Percentiles rank a stretch among this genome's conserved stretches.
Evolutionary conservation across 2,113 vertebrate species (phyloP).

Genomic region (Sinosuthora webbiana): DNA sequence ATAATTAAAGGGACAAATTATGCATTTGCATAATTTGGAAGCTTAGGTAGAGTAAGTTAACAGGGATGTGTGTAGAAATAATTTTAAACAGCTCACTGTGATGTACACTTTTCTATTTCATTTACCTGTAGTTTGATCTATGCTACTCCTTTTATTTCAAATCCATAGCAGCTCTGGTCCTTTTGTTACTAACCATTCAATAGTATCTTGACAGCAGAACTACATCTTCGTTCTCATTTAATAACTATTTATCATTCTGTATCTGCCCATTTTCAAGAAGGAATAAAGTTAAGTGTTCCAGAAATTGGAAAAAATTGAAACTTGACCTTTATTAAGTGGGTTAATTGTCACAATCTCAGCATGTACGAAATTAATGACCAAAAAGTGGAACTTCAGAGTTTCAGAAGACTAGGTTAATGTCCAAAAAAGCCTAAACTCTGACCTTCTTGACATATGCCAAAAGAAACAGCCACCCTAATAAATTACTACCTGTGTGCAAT

Average conservation of each 20-base stretch:
- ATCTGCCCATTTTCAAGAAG: slow-evolving; percentile 78
- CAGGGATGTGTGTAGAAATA: background rate
- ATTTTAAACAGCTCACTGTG: background rate
- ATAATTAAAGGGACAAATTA: slow-evolving; percentile 33
- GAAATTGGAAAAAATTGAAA: slow-evolving; percentile 83
- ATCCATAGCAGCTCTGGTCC: slow-evolving; percentile 4
- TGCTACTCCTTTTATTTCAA: slow-evolving; percentile 8
- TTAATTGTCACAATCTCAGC: slow-evolving; percentile 85
- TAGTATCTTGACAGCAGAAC: slow-evolving; percentile 67
- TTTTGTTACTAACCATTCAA: slow-evolving; percentile 41
- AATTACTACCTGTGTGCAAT: slow-evolving; percentile 78
- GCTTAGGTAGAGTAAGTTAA: background rate
- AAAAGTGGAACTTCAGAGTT: slow-evolving; percentile 78
- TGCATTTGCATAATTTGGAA: background rate
- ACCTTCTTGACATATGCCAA: slow-evolving; percentile 78
- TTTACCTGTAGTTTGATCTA: background rate
- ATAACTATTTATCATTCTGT: slow-evolving; percentile 79
- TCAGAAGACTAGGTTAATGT: slow-evolving; percentile 79
- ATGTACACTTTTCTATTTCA: slow-evolving; percentile 25
- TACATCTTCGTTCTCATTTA: slow-evolving; percentile 69
- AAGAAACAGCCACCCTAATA: slow-evolving; percentile 75
- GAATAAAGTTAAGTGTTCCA: slow-evolving; percentile 79
- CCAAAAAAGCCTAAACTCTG: slow-evolving; percentile 79
- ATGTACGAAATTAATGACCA: slow-evolving; percentile 83
- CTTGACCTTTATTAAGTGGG: slow-evolving; percentile 87